These are phyloP conservation scores for Eledona agricola DNA, from an alignment of 2,888 invertebrate genomes.

Conservation along the genomic window DNA sequence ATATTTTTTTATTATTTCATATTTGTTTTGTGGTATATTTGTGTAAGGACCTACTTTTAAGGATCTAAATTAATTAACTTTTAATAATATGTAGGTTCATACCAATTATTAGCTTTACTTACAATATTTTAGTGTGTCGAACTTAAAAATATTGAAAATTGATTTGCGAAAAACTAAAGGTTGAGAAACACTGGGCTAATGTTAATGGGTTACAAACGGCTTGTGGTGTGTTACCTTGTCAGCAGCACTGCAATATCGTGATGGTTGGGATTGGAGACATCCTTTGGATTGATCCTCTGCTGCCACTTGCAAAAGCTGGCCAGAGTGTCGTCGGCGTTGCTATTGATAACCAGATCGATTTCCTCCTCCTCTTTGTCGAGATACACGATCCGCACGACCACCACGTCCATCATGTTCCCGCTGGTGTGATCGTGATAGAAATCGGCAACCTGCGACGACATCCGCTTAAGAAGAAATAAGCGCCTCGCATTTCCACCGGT, in stretches of 20 bases:
- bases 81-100: no score
- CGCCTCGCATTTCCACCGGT: slow-evolving; percentile 17
- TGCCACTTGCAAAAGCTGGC: slow-evolving; percentile 74
- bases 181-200: no score
- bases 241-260: slow-evolving; percentile 70
- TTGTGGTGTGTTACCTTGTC: slow-evolving; percentile 68
- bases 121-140: no score
- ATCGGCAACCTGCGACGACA: slow-evolving; percentile 62
- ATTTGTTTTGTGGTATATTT: no score
- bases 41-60: no score
- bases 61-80: no score
- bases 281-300: slow-evolving; percentile 66
- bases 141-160: no score
- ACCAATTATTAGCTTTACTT: no score
- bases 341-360: slow-evolving; percentile 64
- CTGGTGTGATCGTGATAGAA: slow-evolving; percentile 63
- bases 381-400: slow-evolving; percentile 67
- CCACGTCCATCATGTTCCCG: slow-evolving; percentile 69
- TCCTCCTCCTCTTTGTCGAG: slow-evolving; percentile 66
- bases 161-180: no score
- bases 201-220: no score
- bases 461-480: slow-evolving; percentile 11
- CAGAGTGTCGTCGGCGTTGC: slow-evolving; percentile 67
- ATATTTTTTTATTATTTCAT: no score
- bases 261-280: slow-evolving; percentile 67